Conservation (phyloP, 2,797 vertebrate genomes). For the Microchirus variegatus region DNA sequence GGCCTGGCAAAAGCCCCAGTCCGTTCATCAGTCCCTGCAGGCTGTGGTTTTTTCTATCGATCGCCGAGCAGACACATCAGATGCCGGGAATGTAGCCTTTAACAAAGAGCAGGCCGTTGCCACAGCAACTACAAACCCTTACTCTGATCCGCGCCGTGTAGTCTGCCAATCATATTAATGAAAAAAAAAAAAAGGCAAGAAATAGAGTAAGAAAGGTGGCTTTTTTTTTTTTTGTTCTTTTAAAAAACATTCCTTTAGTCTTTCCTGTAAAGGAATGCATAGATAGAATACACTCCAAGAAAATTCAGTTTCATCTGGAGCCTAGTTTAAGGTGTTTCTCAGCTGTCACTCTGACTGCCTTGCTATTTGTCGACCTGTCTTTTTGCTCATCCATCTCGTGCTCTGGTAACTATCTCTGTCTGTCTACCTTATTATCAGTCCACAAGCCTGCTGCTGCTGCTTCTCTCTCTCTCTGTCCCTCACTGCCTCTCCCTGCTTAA, state of each 20-base stretch:
- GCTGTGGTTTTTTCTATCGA: constrained; percentile 68
- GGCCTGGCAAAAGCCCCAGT: constrained; percentile 62
- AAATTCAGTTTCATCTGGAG: constrained; percentile 35
- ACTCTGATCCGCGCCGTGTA: constrained; percentile 73
- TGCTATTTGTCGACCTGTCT: constrained; percentile 74
- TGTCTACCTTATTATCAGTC: constrained; percentile 72
- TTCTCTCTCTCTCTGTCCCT: constrained; percentile 44
- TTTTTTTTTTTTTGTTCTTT: constrained; percentile 14
- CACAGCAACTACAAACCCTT: constrained; percentile 82
- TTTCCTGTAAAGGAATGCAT: constrained; percentile 15
- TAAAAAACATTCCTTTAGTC: constrained; percentile 32
- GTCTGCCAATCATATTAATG: constrained; percentile 81
- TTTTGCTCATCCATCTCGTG: constrained; percentile 65
- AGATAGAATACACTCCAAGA: constrained; percentile 44
- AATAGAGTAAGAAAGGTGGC: constrained; percentile 33
- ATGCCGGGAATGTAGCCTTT: constrained; percentile 79
- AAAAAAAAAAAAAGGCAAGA: constrained; percentile 60
- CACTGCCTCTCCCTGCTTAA: constrained; percentile 45
- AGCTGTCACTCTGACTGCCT: constrained; percentile 58
- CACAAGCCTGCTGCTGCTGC: constrained; percentile 36
- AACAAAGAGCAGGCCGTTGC: constrained; percentile 83
- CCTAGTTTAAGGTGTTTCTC: constrained; percentile 56
- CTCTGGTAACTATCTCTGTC: constrained; percentile 68
- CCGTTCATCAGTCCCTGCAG: constrained; percentile 67
- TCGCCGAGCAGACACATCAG: constrained; percentile 75